Percentiles rank a stretch among this genome's conserved stretches.
phyloP scores from a whole-genome alignment of 92 coral and sea anemone species.

The Palythoa grandis region DNA sequence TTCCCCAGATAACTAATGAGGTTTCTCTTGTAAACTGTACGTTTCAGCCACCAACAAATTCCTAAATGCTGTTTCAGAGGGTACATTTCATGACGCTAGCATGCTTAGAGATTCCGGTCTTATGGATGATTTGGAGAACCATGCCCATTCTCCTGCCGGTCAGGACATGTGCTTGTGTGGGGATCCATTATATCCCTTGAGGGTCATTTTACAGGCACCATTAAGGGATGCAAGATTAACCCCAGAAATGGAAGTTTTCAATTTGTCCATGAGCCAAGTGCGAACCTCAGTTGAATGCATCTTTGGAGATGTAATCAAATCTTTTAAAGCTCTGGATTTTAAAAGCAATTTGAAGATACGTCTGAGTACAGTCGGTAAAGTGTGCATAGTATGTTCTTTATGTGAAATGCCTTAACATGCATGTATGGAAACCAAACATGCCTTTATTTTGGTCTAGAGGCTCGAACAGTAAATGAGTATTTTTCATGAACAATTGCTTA shows the following conservation, averaged over 20 bases:
- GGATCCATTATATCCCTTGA: neutral
- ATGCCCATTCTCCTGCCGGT: neutral
- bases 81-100: neutral
- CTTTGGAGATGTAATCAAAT: constrained; percentile 1
- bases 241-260: too few species aligned
- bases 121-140: neutral
- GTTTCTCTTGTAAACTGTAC: too few species aligned
- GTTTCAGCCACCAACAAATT: neutral
- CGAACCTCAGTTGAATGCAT: neutral
- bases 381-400: neutral
- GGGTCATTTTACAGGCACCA: neutral
- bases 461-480: neutral
- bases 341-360: constrained; percentile 1
- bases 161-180: constrained; percentile 6
- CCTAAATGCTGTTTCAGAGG: neutral
- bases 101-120: constrained; percentile 7
- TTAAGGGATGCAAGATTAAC: neutral
- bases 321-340: constrained; percentile 1
- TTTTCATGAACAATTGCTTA: neutral
- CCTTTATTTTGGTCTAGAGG: neutral
- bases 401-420: neutral
- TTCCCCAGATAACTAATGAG: neutral
- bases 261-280: neutral
- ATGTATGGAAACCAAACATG: constrained; percentile 1
- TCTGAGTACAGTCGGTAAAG: neutral